phyloP scores from a whole-genome alignment of 2,113 vertebrate genomes.

The Mungos mungo region DNA sequence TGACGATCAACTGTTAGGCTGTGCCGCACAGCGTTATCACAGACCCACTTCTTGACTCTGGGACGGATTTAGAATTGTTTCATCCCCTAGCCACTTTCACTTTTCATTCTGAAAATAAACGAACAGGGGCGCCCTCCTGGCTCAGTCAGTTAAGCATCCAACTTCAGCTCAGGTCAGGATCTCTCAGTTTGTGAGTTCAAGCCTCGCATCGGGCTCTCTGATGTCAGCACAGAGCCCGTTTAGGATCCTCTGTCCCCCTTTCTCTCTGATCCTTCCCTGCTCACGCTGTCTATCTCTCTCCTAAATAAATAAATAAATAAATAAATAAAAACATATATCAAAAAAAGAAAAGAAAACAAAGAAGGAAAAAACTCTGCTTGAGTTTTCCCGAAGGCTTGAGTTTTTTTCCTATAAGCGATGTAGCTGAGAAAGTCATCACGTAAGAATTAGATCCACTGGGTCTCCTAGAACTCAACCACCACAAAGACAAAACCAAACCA shows the following conservation, averaged over 20 bases:
- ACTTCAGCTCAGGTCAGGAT: no score
- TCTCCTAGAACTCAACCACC: constrained; percentile 54
- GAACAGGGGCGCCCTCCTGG: not conserved
- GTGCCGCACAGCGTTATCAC: accelerated
- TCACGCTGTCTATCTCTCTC: no score
- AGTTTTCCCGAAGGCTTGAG: no score
- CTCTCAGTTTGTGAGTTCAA: no score
- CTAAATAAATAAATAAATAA: no score
- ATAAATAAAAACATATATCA: no score
- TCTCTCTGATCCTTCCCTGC: no score
- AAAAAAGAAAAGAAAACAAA: not conserved
- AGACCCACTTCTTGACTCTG: not conserved
- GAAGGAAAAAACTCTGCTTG: no score
- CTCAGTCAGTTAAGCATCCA: no score
- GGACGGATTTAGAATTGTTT: constrained; percentile 41
- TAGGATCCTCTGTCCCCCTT: no score
- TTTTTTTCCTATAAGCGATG: constrained; percentile 67
- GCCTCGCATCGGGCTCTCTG: no score
- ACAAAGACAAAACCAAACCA: not conserved
- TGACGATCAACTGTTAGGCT: accelerated
- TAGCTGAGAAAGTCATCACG: constrained; percentile 74
- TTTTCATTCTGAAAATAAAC: constrained; percentile 35
- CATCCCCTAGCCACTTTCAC: constrained; percentile 6
- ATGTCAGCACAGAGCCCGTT: no score
- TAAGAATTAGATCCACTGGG: constrained; percentile 70